Base-by-base conservation (phyloP, 2,888 invertebrate genomes). In the Cryptops parisi region DNA sequence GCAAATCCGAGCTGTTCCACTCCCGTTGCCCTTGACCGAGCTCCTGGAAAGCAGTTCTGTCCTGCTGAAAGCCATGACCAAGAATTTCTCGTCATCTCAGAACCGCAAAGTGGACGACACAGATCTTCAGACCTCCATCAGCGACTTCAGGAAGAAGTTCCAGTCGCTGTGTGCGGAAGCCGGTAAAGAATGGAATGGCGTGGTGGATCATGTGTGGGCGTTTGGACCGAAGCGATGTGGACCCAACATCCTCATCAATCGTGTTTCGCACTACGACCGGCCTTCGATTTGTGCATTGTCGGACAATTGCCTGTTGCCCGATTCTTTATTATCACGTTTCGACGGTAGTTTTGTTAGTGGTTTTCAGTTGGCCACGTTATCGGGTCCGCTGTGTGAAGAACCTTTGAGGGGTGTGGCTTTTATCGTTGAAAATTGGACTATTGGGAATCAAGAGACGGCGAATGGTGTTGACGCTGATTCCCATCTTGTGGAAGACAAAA, bases 311-410 rank as follows among this genome's bases (percentile, higher is more conserved):
- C 69, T 55, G 4, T 38, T 26, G 2, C 6, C 17, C 19, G 57
- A 56, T 15, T 61, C 62, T 49, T 49, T 58, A 1, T 61, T 65
- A 19, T 57, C 62, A 17, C 63, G 65, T 27, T 70, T 68, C 66
- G 87, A 86, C 63, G 82, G 81, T 65, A 65, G 62, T 67, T 81
- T 91, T 65, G 75, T 88, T 2, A 87, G 84, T 70, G 90, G 88
- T 6, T 82, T 91, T 70, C 84, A 89, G 75, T 69, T 90, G 68
- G 85, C 87, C 4, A 79, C 89, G 24, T 70, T 84, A 52, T 80
- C 88, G 41, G 98, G 98, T 0, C 97, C 97, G 0, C 68, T 98
- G 44, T 98, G 97, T 70, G 93, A 94, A 63, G 98, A 98, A 66
- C 93, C 94, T 1, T 82, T 98, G 82, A 84, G 84, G 73, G 96